Evolutionary conservation across 2,797 vertebrate genomes (phyloP).

Genomic region (Antennarius maculatus): DNA sequence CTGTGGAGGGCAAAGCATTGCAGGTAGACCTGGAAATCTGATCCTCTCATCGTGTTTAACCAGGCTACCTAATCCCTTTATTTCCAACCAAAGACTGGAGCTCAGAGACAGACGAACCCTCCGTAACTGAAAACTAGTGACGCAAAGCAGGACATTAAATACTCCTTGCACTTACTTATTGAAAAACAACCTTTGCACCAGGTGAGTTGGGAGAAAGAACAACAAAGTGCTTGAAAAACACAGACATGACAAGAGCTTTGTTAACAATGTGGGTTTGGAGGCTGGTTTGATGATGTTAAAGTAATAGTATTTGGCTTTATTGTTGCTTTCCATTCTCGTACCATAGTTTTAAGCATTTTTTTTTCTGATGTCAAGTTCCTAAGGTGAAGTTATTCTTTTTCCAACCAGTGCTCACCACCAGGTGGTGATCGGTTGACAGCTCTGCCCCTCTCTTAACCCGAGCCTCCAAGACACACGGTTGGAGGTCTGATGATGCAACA

Average conservation of each 20-base stretch:
- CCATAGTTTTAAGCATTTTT: no score
- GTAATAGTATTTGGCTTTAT: no score
- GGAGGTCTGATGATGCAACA: no score
- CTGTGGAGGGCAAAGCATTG: slow-evolving; percentile 44
- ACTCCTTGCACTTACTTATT: slow-evolving; percentile 74
- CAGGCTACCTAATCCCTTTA: slow-evolving; percentile 71
- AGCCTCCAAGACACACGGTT: no score
- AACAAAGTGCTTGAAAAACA: background rate
- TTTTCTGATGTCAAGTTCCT: no score
- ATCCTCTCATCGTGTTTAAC: slow-evolving; percentile 64
- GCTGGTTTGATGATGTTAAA: slow-evolving; percentile 2
- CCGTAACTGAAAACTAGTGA: slow-evolving; percentile 73
- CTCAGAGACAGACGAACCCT: slow-evolving; percentile 69
- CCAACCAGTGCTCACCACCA: no score
- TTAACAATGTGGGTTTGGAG: background rate
- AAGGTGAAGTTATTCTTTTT: no score
- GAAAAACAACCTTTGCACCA: slow-evolving; percentile 24
- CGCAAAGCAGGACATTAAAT: slow-evolving; percentile 70
- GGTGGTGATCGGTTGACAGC: no score
- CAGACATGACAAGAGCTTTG: background rate
- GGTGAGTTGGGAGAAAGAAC: background rate
- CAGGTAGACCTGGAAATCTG: slow-evolving; percentile 66
- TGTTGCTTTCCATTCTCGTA: background rate
- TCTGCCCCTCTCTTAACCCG: no score
- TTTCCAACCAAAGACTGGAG: slow-evolving; percentile 66